Base-by-base conservation (phyloP, 2,113 vertebrate genomes). In the Notechis scutatus region DNA sequence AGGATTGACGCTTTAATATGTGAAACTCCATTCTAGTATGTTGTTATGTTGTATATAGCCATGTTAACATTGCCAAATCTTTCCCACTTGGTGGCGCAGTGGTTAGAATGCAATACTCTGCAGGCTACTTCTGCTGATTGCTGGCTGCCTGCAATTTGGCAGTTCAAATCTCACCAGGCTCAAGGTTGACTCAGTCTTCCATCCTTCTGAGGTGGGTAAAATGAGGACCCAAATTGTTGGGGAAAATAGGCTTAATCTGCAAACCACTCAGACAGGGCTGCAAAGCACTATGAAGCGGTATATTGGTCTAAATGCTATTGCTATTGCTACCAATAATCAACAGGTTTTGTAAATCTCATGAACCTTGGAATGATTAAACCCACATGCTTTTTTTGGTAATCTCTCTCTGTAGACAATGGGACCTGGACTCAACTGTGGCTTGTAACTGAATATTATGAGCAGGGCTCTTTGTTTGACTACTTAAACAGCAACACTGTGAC, bases 401-500 rank as follows among this genome's bases (percentile, higher is more conserved):
- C 18, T 81, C 14, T 87, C 86, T 0, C 92, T 0, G 55, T 55
- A 99, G 99, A 99, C 97, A 99, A 99, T 0, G 99, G 99, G 85
- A 99, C 98, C 0, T 99, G 99, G 99, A 99, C 99, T 1, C 99
- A 99, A 96, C 98, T 99, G n/a, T 99, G 99, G 99, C 98, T 99
- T 24, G 99, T 99, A 85, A 99, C 99, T 0, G 99, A 99, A 97
- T 99, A 99, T 97, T 99, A 99, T 1, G 99, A 99, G 93, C 98
- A 99, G 1, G 99, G 99, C 15, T 99, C 99, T 4, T 97, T 99
- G 89, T 99, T 98, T 0, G 99, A 99, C 96, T 99, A 99, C 97
- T 98, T 99, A 96, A 99, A 99, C 97, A 97, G 98, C 47, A 98
- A 98, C 95, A 98, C 98, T 0, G 98, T 99, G 92, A 98, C 99